Evolutionary conservation across 2,888 invertebrate species (phyloP).

Genomic region (Biston betularia): DNA sequence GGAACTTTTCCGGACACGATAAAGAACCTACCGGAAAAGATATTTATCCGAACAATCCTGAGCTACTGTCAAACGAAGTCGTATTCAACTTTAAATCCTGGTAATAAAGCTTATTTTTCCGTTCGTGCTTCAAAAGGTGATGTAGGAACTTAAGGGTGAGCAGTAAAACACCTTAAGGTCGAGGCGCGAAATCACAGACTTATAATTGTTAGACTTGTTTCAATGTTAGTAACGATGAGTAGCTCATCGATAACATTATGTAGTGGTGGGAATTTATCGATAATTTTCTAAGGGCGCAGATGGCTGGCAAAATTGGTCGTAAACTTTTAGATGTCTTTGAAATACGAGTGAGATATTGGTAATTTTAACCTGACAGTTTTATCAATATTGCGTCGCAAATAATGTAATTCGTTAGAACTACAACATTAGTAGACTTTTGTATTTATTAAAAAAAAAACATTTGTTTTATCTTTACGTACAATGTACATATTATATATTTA

Average conservation of each 20-base stretch:
- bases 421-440: too few species aligned
- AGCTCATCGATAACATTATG: slow-evolving; percentile 29
- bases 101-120: slow-evolving; percentile 16
- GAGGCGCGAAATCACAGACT: slow-evolving; percentile 72
- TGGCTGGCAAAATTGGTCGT: slow-evolving; percentile 21
- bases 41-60: slow-evolving; percentile 60
- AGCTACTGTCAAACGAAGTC: not conserved
- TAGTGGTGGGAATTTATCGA: slow-evolving; percentile 30
- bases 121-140: slow-evolving; percentile 8
- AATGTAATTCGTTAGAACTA: not conserved
- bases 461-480: too few species aligned
- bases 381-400: slow-evolving; percentile 5
- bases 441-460: too few species aligned
- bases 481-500: too few species aligned
- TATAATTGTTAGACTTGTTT: slow-evolving; percentile 74
- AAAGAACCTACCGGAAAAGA: slow-evolving; percentile 69
- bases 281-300: slow-evolving; percentile 24
- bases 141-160: slow-evolving; percentile 57
- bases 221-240: slow-evolving; percentile 60
- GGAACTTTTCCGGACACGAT: slow-evolving; percentile 66
- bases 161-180: slow-evolving; percentile 70
- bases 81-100: slow-evolving; percentile 41
- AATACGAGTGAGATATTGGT: slow-evolving; percentile 20
- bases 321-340: slow-evolving; percentile 20
- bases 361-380: slow-evolving; percentile 12